Percentiles rank a stretch among this genome's conserved stretches.
phyloP scores from a whole-genome alignment of 2,888 invertebrate genomes.

The Anthophora plumipes region DNA sequence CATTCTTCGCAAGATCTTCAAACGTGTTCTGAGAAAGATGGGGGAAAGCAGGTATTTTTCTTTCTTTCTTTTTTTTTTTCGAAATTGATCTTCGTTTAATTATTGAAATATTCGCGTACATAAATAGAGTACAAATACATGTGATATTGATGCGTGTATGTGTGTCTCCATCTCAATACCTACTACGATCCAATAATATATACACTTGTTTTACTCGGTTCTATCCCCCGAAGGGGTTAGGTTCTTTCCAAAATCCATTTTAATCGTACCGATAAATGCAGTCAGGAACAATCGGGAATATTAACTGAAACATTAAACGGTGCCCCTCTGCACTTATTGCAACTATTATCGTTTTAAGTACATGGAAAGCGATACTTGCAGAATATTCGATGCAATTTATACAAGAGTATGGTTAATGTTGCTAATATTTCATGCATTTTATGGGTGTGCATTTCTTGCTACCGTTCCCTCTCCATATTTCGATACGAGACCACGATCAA shows the following conservation, averaged over 20 bases:
- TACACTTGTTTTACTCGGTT: slow-evolving; percentile 71
- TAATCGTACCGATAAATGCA: slow-evolving; percentile 3
- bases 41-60: neutral
- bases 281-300: slow-evolving; percentile 22
- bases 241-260: slow-evolving; percentile 38
- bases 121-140: slow-evolving; percentile 83
- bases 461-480: neutral
- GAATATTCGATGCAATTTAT: neutral
- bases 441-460: neutral
- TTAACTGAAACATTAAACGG: neutral
- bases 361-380: neutral
- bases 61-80: too few species aligned
- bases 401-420: neutral
- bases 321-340: neutral
- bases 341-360: neutral
- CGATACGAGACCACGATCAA: slow-evolving; percentile 43
- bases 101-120: slow-evolving; percentile 81
- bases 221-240: slow-evolving; percentile 41
- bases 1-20: slow-evolving; percentile 1
- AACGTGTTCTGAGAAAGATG: neutral
- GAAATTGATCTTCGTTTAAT: slow-evolving; percentile 74
- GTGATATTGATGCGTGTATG: slow-evolving; percentile 75
- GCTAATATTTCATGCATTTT: neutral
- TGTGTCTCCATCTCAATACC: slow-evolving; percentile 62
- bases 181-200: slow-evolving; percentile 69